Conservation (phyloP, 2,113 vertebrate species). For the Nestor notabilis region DNA sequence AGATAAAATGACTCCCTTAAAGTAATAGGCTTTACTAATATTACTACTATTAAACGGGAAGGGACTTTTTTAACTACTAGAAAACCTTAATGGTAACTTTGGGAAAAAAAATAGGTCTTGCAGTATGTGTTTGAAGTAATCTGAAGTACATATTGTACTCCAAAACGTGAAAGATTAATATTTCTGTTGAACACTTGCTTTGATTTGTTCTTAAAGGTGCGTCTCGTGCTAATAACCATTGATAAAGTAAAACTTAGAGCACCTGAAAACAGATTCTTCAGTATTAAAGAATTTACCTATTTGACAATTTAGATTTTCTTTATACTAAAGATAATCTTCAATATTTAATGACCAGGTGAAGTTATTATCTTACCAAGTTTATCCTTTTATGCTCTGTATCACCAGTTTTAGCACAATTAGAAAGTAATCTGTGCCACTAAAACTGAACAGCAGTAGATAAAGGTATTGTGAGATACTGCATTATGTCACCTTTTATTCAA, state of each 20-base stretch:
- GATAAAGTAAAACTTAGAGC: background rate
- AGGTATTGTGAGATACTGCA: background rate
- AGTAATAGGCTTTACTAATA: background rate
- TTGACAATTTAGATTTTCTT: background rate
- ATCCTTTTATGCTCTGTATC: background rate
- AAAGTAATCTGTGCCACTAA: background rate
- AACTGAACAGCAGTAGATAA: background rate
- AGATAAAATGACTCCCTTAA: background rate
- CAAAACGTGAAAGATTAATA: background rate
- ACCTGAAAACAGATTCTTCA: background rate
- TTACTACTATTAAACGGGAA: background rate
- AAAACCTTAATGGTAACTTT: background rate
- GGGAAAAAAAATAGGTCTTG: background rate
- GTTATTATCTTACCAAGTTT: background rate
- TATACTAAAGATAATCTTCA: background rate
- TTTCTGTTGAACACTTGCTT: background rate
- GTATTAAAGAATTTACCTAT: background rate
- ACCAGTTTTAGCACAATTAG: background rate
- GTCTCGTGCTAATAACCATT: background rate
- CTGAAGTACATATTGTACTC: background rate
- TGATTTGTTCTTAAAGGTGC: background rate
- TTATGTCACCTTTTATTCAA: background rate
- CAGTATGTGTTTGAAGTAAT: background rate
- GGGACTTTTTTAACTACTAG: background rate
- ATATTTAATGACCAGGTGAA: background rate